Evolutionary conservation across 2,113 vertebrate species (phyloP), one percentile per base, ranked within the genome.

Genomic region (Sinocyclocheilus anshuiensis): DNA sequence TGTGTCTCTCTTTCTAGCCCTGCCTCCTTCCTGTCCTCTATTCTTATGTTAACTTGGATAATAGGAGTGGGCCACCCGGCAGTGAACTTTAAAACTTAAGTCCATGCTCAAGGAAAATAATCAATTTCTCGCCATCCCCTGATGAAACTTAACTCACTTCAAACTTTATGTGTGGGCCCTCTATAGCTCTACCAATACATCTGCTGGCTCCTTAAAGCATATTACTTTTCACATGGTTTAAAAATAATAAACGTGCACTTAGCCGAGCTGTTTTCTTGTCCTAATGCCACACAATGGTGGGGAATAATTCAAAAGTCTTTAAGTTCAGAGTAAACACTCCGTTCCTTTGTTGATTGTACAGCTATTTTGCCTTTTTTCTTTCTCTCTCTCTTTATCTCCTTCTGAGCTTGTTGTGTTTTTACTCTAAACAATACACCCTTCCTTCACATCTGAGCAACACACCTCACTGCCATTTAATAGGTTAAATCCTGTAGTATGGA

Each of bases 381-480:
- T 81, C 80, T 85, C 67, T 74, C 88, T 84, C 81, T 81, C 86
- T 83, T 18, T 57, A 3, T 61, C 13, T 76, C 39, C 78, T 79
- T 83, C 77, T 24, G 80, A 90, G 69, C 91, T 91, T 90, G 91
- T 89, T 91, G 88, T 94, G 92, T 95, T 95, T 94, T 93, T 88
- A 94, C 91, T 95, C 93, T 91, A 95, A 95, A 95, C 94, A 96
- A 95, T 94, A 94, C 95, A 94, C 94, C 94, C 91, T 91, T 77
- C 94, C 93, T 90, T 92, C 93, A 94, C 94, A 95, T 96, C 92
- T 94, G 95, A 96, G 94, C 94, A 93, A 92, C 95, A 96, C 96
- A 97, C 96, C 96, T 97, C 96, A 90, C 96, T 95, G 95, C 94
- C 95, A 85, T 97, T 97, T 97, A 97, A 97, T 96, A 96, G 96